Conservation (phyloP, 2,888 invertebrate species). For the Tipula helvola region DNA sequence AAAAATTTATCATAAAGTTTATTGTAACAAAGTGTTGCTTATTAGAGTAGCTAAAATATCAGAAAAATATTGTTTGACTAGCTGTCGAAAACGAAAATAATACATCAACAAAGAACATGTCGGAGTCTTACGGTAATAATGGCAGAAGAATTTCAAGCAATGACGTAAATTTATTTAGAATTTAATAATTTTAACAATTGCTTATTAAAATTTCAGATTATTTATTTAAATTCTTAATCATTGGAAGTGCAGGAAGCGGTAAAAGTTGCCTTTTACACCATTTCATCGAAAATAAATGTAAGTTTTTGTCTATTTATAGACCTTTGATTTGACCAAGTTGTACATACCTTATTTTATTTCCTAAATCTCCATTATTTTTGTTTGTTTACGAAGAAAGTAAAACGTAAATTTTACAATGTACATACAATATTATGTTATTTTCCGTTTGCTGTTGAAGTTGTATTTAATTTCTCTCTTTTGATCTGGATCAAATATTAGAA, state of each 20-base stretch:
- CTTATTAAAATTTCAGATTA: constrained; percentile 46
- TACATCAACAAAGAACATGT: constrained; percentile 16
- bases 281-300: constrained; percentile 76
- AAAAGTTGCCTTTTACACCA: constrained; percentile 74
- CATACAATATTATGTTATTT: too few relatives aligned
- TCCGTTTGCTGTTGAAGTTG: too few relatives aligned
- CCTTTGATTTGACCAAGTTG: background rate
- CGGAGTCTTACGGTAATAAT: constrained; percentile 20
- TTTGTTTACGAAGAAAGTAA: background rate
- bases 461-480: too few relatives aligned
- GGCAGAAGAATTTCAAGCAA: background rate
- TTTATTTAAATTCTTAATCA: constrained; percentile 72
- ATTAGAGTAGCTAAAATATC: background rate
- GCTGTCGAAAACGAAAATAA: background rate
- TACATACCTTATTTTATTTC: background rate
- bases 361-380: background rate
- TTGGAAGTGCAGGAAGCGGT: constrained; percentile 73
- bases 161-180: background rate
- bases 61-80: background rate
- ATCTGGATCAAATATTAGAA: too few relatives aligned
- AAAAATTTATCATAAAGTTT: background rate
- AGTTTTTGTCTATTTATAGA: constrained; percentile 30
- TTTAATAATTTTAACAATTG: background rate
- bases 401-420: background rate
- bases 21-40: background rate